A percentile compares a stretch with the other conserved stretches of the same genome.
phyloP scores from a whole-genome alignment of 2,797 vertebrate species.

The Gallinago solitaria region DNA sequence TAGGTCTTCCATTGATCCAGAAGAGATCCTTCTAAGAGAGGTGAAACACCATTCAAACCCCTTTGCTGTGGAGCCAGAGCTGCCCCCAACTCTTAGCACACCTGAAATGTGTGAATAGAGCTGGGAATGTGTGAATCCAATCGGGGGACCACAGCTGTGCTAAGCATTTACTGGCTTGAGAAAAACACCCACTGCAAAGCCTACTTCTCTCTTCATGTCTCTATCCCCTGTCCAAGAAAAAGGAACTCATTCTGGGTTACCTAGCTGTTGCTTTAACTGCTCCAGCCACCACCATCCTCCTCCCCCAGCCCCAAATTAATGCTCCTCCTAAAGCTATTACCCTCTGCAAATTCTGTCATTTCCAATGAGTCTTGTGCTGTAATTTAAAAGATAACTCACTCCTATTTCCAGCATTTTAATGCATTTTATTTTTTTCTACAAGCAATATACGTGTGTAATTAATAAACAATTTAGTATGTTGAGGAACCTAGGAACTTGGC shows the following conservation, averaged over 20 bases:
- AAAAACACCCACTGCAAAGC: neutral
- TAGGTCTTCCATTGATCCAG: neutral
- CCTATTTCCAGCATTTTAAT: constrained; percentile 85
- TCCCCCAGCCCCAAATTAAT: constrained; percentile 4
- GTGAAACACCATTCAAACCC: neutral
- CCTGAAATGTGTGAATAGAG: neutral
- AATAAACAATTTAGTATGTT: constrained; percentile 99
- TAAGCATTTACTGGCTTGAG: neutral
- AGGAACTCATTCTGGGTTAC: constrained; percentile 2
- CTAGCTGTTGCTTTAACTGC: constrained; percentile 1
- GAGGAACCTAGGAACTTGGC: constrained; percentile 96
- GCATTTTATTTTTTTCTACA: constrained; percentile 84
- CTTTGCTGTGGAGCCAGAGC: neutral
- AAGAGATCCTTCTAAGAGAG: constrained; percentile 32
- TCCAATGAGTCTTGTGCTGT: constrained; percentile 70
- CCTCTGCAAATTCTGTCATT: constrained; percentile 64
- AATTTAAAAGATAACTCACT: constrained; percentile 79
- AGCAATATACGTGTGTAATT: constrained; percentile 98
- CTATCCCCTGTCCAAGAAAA: neutral
- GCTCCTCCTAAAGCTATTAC: constrained; percentile 40
- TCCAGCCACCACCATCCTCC: neutral
- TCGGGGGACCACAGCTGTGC: neutral
- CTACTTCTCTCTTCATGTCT: neutral
- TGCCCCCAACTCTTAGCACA: neutral
- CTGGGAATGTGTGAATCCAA: neutral